These are phyloP conservation scores for Zapus hudsonius DNA, from an alignment of 2,113 vertebrate genomes.

Conservation along the genomic window DNA sequence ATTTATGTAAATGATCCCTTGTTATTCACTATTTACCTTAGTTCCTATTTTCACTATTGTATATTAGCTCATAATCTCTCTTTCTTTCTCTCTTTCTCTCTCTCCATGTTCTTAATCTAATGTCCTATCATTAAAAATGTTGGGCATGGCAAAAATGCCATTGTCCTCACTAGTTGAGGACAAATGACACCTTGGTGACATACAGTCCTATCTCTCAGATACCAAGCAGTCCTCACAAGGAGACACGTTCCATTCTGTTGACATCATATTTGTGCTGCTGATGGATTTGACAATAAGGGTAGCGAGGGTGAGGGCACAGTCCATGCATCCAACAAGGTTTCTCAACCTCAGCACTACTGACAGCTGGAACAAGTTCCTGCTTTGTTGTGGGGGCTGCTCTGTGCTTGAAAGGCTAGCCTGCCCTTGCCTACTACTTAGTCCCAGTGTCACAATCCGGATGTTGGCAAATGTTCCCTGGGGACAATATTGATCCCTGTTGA, in stretches of 20 bases:
- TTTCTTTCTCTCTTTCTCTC: too few relatives aligned
- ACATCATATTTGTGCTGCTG: not conserved
- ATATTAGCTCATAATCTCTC: conserved; percentile 6
- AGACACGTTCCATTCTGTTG: not conserved
- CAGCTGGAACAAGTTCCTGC: not conserved
- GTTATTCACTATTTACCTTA: not conserved
- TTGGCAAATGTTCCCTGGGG: not conserved
- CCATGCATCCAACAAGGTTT: not conserved
- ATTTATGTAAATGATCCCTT: conserved; percentile 16
- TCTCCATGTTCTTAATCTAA: not conserved
- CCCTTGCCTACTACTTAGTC: not conserved
- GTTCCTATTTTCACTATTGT: not conserved
- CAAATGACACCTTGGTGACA: not conserved
- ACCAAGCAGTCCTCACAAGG: not conserved
- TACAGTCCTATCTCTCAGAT: not conserved
- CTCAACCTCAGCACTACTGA: not conserved
- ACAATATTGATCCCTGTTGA: not conserved
- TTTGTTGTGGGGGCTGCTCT: not conserved
- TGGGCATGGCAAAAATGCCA: not conserved
- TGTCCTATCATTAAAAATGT: not conserved
- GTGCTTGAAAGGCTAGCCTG: not conserved
- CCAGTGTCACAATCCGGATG: not conserved
- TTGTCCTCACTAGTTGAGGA: not conserved
- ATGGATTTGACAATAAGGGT: not conserved
- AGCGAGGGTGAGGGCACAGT: not conserved